These are phyloP conservation scores for Pollenia labialis DNA, from an alignment of 2,888 invertebrate genomes.

Conservation along the genomic window DNA sequence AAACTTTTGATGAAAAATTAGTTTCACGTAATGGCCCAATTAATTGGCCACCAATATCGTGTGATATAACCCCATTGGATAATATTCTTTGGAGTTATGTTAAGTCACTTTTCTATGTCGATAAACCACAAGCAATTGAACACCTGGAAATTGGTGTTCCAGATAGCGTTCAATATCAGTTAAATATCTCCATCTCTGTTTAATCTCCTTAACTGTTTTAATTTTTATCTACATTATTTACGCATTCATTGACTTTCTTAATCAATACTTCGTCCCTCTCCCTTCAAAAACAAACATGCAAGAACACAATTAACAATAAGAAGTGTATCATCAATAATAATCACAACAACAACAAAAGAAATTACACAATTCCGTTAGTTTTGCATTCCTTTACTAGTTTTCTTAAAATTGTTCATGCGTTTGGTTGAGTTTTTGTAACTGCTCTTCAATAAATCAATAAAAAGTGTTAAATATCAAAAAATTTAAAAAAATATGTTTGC, in stretches of 20 bases:
- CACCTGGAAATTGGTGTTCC: no score
- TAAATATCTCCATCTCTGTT: not conserved
- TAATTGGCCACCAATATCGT: no score
- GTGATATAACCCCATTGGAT: no score
- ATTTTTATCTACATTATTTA: not conserved
- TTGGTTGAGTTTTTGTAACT: not conserved
- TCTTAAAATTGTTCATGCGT: not conserved
- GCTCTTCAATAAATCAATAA: not conserved
- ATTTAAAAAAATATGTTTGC: slow-evolving; percentile 2
- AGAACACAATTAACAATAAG: not conserved
- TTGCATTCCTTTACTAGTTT: slow-evolving; percentile 18
- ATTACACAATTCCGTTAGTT: not conserved
- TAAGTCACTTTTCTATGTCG: no score
- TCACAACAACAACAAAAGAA: slow-evolving; percentile 2
- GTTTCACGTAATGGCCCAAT: no score
- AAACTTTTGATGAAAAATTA: no score
- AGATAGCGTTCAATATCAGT: not conserved
- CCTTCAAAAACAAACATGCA: not conserved
- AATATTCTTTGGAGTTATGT: no score
- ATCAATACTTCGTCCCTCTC: not conserved
- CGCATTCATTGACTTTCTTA: slow-evolving; percentile 4
- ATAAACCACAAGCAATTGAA: no score
- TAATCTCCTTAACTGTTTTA: not conserved
- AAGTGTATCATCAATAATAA: not conserved
- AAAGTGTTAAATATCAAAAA: not conserved